A percentile compares a stretch with the other conserved stretches of the same genome.
phyloP scores from a whole-genome alignment of 2,888 invertebrate genomes.

The Yponomeuta evonymella region DNA sequence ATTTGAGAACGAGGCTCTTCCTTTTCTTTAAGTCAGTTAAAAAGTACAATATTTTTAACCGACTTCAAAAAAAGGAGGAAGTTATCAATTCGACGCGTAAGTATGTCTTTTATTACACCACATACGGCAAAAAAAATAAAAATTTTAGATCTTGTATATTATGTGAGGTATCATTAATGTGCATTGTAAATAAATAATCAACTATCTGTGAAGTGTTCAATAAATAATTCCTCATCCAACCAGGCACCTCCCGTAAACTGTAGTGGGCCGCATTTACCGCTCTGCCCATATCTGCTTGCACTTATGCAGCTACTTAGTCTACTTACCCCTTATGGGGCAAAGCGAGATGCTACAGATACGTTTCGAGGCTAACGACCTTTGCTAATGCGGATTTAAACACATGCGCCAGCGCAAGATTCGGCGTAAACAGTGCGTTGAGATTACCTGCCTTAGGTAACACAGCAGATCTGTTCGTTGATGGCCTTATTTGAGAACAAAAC shows the following conservation, averaged over 20 bases:
- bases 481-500: background rate
- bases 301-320: background rate
- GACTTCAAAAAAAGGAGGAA: no score
- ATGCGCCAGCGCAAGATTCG: conserved; percentile 4
- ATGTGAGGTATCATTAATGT: no score
- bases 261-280: background rate
- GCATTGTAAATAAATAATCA: no score
- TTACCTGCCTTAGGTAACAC: background rate
- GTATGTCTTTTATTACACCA: no score
- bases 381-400: conserved; percentile 14
- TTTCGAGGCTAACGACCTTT: conserved; percentile 17
- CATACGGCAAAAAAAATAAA: no score
- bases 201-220: no score
- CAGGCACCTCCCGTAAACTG: background rate
- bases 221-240: background rate
- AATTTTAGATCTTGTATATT: no score
- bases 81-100: no score
- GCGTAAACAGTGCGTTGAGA: conserved; percentile 11
- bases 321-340: background rate
- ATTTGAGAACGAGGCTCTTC: no score
- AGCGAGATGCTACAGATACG: conserved; percentile 1
- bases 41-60: no score
- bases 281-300: background rate
- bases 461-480: background rate
- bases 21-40: no score